Evolutionary conservation across 1,140 invertebrate species (phyloP).

Genomic region (Drosophila varians): DNA sequence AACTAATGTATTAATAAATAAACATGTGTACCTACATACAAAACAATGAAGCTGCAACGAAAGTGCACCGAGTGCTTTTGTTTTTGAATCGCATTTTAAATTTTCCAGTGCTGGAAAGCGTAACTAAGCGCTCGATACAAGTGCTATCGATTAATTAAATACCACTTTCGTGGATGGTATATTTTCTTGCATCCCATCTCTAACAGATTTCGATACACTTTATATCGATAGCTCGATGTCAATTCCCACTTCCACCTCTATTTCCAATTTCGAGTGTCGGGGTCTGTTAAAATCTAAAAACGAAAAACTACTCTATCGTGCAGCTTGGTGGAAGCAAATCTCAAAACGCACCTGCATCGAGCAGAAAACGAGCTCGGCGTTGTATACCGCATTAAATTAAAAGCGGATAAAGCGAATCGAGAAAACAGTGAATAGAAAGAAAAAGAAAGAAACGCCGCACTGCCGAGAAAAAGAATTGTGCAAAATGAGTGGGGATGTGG

Average conservation of each 20-base stretch:
- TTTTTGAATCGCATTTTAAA: background rate
- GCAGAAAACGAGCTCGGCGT: background rate
- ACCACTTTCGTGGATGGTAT: too few species aligned
- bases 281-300: background rate
- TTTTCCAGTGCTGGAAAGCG: background rate
- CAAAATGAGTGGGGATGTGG: conserved; percentile 81
- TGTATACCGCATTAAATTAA: background rate
- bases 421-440: conserved; percentile 1
- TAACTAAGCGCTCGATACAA: background rate
- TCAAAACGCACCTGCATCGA: background rate
- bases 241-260: background rate
- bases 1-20: conserved; percentile 68
- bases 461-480: conserved; percentile 56
- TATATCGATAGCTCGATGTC: too few species aligned
- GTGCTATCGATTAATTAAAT: too few species aligned
- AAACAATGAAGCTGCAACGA: conserved; percentile 35
- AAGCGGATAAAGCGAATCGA: background rate
- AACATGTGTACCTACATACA: conserved; percentile 78
- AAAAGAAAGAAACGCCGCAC: conserved; percentile 52
- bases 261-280: background rate
- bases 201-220: too few species aligned
- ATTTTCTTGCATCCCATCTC: too few species aligned
- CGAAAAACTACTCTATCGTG: background rate
- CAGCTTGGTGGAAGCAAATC: background rate
- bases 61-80: too few species aligned